These are phyloP conservation scores for Drosophila macrothrix DNA, from an alignment of 2,888 invertebrate genomes.

Conservation along the genomic window DNA sequence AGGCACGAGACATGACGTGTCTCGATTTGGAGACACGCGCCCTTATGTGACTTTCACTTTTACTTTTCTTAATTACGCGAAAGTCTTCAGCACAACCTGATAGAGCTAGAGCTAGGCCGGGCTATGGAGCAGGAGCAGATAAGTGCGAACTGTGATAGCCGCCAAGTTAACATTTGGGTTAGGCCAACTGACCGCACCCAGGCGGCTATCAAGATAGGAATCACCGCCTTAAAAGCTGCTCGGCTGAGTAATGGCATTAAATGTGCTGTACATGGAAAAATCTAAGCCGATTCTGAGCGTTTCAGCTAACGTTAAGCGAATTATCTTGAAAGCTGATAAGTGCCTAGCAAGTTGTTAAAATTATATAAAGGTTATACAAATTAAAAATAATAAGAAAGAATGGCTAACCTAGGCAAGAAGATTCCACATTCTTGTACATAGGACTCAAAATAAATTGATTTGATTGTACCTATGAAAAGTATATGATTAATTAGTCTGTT, in stretches of 20 bases:
- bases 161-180: conserved; percentile 39
- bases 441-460: too few relatives aligned
- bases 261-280: conserved; percentile 8
- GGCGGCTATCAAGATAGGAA: conserved; percentile 46
- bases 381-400: background rate
- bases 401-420: too few relatives aligned
- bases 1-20: conserved; percentile 71
- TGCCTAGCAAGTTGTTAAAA: conserved; percentile 5
- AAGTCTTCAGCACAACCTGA: conserved; percentile 49
- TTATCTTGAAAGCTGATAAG: conserved; percentile 4
- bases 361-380: background rate
- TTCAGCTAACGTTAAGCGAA: conserved; percentile 39
- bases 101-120: conserved; percentile 2
- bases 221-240: conserved; percentile 34
- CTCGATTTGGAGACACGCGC: conserved; percentile 21
- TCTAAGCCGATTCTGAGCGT: background rate
- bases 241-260: conserved; percentile 29
- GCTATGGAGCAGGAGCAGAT: conserved; percentile 37
- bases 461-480: too few relatives aligned
- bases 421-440: too few relatives aligned
- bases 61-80: conserved; percentile 68
- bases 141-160: conserved; percentile 52
- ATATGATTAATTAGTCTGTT: too few relatives aligned
- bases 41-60: conserved; percentile 25
- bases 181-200: conserved; percentile 58